These are phyloP conservation scores for Aldrovandia affinis DNA, from an alignment of 2,797 vertebrate genomes.

Conservation along the genomic window DNA sequence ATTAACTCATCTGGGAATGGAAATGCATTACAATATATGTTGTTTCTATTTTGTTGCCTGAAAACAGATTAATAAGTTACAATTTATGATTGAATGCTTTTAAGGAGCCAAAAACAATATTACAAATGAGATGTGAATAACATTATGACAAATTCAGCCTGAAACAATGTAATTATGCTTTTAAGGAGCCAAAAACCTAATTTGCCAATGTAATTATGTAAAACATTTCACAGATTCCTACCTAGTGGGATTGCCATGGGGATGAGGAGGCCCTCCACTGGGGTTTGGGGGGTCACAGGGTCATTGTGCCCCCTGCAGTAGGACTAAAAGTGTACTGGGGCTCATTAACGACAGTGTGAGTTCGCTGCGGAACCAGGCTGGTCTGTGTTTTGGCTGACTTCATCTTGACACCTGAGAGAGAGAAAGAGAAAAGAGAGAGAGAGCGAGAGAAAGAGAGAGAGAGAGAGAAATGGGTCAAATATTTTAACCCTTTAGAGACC, in stretches of 20 bases:
- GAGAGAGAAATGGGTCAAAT: too few species aligned
- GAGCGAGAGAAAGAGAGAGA: neutral
- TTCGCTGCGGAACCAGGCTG: conserved; percentile 44
- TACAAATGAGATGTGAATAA: neutral
- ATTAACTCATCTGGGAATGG: too few species aligned
- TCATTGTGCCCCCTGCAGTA: conserved; percentile 51
- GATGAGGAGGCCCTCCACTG: conserved; percentile 66
- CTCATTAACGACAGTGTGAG: conserved; percentile 41
- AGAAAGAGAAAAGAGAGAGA: neutral
- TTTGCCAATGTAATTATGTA: neutral
- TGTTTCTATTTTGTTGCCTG: too few species aligned
- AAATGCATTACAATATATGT: too few species aligned
- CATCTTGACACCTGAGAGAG: conserved; percentile 80
- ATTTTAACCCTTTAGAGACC: neutral
- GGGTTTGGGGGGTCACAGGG: conserved; percentile 28
- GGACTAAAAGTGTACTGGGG: conserved; percentile 71
- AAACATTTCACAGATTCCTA: conserved; percentile 55
- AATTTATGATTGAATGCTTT: too few species aligned
- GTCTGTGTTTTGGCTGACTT: conserved; percentile 90
- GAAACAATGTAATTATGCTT: too few species aligned
- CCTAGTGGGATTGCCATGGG: conserved; percentile 87
- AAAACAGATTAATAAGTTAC: too few species aligned
- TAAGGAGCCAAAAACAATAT: neutral
- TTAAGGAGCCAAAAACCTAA: too few species aligned
- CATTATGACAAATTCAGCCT: too few species aligned